A percentile compares a stretch with the other conserved stretches of the same genome.
phyloP scores from a whole-genome alignment of 2,888 invertebrate genomes.

The Tachina grossa region DNA sequence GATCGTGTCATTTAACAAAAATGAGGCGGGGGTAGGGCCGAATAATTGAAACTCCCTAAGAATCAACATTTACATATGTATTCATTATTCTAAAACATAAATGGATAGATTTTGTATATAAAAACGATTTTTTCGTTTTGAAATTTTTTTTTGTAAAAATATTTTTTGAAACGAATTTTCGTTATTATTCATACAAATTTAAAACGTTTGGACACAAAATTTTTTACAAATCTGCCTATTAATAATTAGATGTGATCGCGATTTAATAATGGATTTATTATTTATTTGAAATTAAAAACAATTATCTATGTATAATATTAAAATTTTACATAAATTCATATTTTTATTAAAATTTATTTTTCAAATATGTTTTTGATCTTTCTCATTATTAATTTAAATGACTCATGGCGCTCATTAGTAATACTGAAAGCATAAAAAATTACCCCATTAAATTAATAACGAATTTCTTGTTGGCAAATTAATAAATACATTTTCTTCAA shows the following conservation, averaged over 20 bases:
- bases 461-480: constrained; percentile 47
- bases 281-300: constrained; percentile 11
- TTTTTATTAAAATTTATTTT: constrained; percentile 14
- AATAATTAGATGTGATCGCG: no score
- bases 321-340: constrained; percentile 9
- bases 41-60: no score
- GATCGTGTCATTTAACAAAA: background rate
- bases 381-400: constrained; percentile 37
- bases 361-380: constrained; percentile 15
- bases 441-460: constrained; percentile 53
- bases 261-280: no score
- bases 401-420: constrained; percentile 48
- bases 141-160: no score
- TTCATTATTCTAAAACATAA: no score
- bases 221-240: no score
- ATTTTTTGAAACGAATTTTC: no score
- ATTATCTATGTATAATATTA: background rate
- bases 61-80: no score
- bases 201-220: no score
- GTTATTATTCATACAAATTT: no score
- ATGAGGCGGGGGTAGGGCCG: background rate
- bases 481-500: constrained; percentile 30
- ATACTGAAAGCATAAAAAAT: constrained; percentile 32
- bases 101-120: no score
- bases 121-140: no score